phyloP scores from a whole-genome alignment of 2,113 vertebrate species.

The Mastomys coucha region DNA sequence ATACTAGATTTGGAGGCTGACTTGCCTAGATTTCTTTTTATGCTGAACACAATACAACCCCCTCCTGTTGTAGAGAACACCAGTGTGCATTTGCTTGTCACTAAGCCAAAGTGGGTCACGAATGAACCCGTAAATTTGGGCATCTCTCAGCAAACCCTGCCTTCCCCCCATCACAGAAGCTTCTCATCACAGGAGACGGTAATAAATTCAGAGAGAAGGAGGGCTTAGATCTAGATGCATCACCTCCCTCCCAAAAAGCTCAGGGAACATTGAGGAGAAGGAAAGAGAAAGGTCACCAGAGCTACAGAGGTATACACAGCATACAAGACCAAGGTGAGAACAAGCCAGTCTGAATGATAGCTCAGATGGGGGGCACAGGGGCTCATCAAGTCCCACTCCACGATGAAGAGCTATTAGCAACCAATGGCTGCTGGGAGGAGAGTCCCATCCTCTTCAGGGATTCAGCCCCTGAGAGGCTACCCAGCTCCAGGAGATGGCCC shows the following conservation, averaged over 20 bases:
- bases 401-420: background rate
- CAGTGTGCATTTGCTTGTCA: background rate
- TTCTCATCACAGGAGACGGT: background rate
- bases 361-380: background rate
- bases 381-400: background rate
- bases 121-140: background rate
- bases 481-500: background rate
- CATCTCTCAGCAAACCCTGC: background rate
- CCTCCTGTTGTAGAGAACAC: background rate
- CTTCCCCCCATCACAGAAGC: background rate
- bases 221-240: background rate
- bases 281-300: background rate
- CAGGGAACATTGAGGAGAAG: background rate
- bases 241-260: background rate
- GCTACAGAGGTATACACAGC: background rate
- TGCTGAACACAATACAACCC: background rate
- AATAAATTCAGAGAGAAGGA: background rate
- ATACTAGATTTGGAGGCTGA: background rate
- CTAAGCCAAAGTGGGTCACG: too few species aligned
- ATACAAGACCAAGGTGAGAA: background rate
- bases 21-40: background rate
- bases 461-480: background rate
- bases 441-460: background rate
- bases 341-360: background rate
- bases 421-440: background rate